Percentiles rank a stretch among this genome's conserved stretches.
These are phyloP conservation scores for Pteromalus puparum DNA, from an alignment of 1,140 invertebrate species.

Conservation along the genomic window DNA sequence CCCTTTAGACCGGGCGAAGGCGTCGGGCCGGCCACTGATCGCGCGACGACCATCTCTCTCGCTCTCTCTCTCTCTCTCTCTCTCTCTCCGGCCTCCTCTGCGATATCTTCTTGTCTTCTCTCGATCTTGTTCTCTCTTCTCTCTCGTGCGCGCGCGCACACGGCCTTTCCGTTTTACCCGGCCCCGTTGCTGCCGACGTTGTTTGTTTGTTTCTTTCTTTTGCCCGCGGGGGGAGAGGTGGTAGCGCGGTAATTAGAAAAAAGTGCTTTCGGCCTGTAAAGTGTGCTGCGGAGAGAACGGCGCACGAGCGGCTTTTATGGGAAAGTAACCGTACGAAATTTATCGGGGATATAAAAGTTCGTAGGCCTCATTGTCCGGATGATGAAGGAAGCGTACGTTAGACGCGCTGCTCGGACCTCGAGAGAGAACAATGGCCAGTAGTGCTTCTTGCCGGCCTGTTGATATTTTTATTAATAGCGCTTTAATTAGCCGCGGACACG, in stretches of 20 bases:
- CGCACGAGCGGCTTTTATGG: neutral
- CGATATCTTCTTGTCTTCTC: neutral
- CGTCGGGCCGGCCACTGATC: slow-evolving; percentile 24
- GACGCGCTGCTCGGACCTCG: neutral
- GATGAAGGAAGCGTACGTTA: neutral
- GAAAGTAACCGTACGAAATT: neutral
- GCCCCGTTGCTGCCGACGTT: neutral
- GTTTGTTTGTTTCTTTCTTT: neutral
- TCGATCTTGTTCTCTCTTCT: neutral
- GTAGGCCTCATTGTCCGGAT: neutral
- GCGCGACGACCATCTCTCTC: neutral
- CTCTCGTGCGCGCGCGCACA: too few relatives aligned
- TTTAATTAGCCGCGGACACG: neutral
- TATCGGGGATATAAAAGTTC: neutral
- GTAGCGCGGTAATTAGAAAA: slow-evolving; percentile 10
- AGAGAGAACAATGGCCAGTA: neutral
- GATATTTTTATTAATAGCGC: neutral
- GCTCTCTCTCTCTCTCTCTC: neutral
- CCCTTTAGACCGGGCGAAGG: neutral
- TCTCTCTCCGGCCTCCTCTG: neutral
- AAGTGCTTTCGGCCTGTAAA: too few relatives aligned
- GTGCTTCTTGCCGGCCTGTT: too few relatives aligned
- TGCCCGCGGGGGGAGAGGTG: neutral
- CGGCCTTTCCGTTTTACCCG: neutral
- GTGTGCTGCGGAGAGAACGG: neutral